Evolutionary conservation across 2,113 vertebrate species (phyloP).

Genomic region (Pica pica): DNA sequence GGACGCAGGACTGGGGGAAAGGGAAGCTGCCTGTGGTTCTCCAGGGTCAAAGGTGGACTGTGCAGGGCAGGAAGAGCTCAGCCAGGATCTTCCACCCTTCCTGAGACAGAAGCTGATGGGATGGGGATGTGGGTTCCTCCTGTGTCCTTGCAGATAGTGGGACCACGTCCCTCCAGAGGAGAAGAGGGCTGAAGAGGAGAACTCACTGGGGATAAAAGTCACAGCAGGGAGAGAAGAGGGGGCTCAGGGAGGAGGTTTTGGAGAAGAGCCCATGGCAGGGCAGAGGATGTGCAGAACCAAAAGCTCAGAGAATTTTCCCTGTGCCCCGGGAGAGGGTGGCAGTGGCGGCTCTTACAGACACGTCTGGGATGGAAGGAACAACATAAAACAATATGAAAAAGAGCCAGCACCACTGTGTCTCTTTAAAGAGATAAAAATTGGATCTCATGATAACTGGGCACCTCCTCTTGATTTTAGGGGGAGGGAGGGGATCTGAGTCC

Average conservation of each 20-base stretch:
- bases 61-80: background rate
- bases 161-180: background rate
- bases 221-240: background rate
- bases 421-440: background rate
- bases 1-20: background rate
- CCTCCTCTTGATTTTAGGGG: background rate
- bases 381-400: rapidly evolving
- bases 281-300: background rate
- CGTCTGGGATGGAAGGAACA: background rate
- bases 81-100: background rate
- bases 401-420: background rate
- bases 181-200: background rate
- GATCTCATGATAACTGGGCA: background rate
- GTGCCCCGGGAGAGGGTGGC: background rate
- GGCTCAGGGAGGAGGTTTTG: background rate
- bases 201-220: background rate
- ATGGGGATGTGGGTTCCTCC: background rate
- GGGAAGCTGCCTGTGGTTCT: background rate
- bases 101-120: background rate
- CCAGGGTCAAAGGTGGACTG: background rate
- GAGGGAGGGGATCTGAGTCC: background rate
- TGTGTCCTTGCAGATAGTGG: background rate
- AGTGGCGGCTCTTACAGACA: background rate
- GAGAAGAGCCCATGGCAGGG: background rate
- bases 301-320: background rate